Base-by-base conservation (phyloP, 2,113 vertebrate genomes). In the Ophthalmolycus amberensis region DNA sequence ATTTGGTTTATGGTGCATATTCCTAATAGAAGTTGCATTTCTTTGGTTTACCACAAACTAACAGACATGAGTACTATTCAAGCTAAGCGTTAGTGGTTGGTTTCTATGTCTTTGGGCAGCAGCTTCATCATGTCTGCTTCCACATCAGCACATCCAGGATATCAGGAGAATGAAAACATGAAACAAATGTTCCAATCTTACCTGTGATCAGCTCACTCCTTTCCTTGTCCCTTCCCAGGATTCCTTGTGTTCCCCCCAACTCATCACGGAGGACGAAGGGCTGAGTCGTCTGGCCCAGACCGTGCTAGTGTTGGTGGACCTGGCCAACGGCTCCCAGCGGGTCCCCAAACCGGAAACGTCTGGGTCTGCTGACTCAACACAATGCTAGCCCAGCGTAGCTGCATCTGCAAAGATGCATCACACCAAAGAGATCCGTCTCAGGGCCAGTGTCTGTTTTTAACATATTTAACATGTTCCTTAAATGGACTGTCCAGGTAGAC, bases 221-320 rank as follows among this genome's bases (percentile, higher is more conserved):
- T 25, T 59, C 52, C 89, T 32, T 37, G 7, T 44, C 50, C 37
- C 79, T 54, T 56, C 73, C 34, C 90, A 97, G 96, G 96, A 96
- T 22, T 82, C 87, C 27, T 77, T 97, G 75, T 96, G 96, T 88
- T 92, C 95, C 9, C 80, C 95, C 37, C 95, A 95, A 68, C 95
- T 96, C 88, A 94, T 96, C 83, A 71, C 88, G 90, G 96, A 97
- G 79, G 96, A 96, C 3, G 96, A 96, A 79, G 96, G 96, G 2
- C 91, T 97, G 88, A 90, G 82, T 12, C 91, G 94, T 1, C 79
- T 96, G 67, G 94, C 94, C 69, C 93, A 93, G 63, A 94, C 92
- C 0, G 67, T 96, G 82, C 95, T 94, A 14, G 79, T 90, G 1
- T 83, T 97, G 85, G 82, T 95, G 50, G 93, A 96, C 18, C 73